Percentiles rank a stretch among this genome's conserved stretches.
Evolutionary conservation across 2,797 vertebrate genomes (phyloP).

Genomic region (Strix occidentalis): DNA sequence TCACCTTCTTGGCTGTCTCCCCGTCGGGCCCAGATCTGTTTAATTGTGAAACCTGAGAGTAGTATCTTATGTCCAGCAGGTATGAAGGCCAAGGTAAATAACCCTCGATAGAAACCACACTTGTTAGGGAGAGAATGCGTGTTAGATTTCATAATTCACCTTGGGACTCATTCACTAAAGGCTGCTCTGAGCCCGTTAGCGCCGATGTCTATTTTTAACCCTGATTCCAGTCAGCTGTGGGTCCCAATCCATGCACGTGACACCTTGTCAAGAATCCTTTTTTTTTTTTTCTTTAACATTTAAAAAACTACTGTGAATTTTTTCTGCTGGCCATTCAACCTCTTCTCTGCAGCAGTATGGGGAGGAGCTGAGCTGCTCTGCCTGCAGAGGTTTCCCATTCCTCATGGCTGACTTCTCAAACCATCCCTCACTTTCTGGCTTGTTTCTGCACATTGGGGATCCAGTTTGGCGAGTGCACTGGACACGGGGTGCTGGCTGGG

Average conservation of each 20-base stretch:
- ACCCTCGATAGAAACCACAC: background rate
- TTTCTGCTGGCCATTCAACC: background rate
- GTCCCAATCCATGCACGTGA: background rate
- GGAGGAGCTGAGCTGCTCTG: background rate
- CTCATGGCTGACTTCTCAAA: background rate
- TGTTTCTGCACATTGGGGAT: background rate
- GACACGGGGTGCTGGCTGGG: background rate
- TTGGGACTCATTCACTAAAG: background rate
- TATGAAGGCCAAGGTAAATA: slow-evolving; percentile 19
- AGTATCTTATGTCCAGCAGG: background rate
- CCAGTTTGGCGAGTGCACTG: background rate
- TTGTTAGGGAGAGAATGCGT: background rate
- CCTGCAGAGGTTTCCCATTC: background rate
- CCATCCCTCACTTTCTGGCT: background rate
- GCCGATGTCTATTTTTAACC: background rate
- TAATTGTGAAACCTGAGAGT: background rate
- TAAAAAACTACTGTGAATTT: background rate
- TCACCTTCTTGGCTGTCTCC: background rate
- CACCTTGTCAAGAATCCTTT: background rate
- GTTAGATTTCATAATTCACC: slow-evolving; percentile 24
- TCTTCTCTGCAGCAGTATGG: background rate
- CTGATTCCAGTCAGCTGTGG: slow-evolving; percentile 4
- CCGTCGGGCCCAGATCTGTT: background rate
- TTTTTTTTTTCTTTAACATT: background rate
- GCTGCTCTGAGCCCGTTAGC: background rate